Evolutionary conservation across 92 coral and sea anemone species (phyloP), one percentile per base, ranked within the genome.

Genomic region (Epizoanthus ramosus): DNA sequence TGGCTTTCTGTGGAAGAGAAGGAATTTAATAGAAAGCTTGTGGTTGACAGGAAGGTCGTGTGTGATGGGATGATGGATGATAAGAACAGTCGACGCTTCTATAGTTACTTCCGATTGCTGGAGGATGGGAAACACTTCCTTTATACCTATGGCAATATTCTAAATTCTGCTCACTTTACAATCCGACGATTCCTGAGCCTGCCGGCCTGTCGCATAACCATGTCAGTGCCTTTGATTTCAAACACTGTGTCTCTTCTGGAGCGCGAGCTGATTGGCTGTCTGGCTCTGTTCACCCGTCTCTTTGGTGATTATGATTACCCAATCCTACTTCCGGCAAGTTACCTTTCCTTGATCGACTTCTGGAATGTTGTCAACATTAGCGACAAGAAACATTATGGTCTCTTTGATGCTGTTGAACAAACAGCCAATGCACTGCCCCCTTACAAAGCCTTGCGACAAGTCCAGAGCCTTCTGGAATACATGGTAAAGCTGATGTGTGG

Each of bases 251-350:
- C 91, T 74, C 85, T 93, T 84, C 86, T 95, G 58, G 98, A 95
- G 74, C 90, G 88, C 33, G 94, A 95, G 79, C 4, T 95, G 73
- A 85, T 89, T 28, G 86, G 89, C 17, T 89, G 97, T 41, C 72
- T 94, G 77, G 84, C 90, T 63, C 74, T 95, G 79, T 89, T 88
- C 80, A 83, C 89, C 9, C 88, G 98, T 21, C 85, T 92, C 45
- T 71, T 81, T 18, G 80, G 56, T 39, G 92, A 86, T 41, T 75
- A 87, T 71, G 83, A 84, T 60, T 41, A 70, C 28, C 83, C 88
- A 4, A 84, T 92, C n/a, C 87, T 92, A 75, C 87, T 95, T 0
- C 98, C 98, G 12, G 93, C 88, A 68, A 95, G 97, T 71, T 95
- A 95, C 85, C 84, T 95, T 12, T 35, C 60, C 61, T 19, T 85